phyloP scores from a whole-genome alignment of 1,140 invertebrate genomes.

The Drosophila kurseongensis region DNA sequence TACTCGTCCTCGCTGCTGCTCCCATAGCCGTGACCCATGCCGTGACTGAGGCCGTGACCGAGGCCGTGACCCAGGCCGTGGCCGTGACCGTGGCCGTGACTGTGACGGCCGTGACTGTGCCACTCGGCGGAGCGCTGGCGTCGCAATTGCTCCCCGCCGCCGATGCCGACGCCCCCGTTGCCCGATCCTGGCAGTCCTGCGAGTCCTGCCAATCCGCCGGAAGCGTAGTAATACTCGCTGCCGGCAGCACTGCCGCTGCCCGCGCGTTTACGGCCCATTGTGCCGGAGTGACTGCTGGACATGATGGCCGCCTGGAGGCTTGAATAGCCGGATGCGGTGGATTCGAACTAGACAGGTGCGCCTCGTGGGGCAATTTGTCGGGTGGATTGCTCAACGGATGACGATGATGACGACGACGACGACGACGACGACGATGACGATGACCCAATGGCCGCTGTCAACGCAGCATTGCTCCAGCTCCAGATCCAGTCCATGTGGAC shows the following conservation, averaged over 20 bases:
- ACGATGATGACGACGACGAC: neutral
- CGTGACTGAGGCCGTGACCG: slow-evolving; percentile 35
- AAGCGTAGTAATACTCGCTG: slow-evolving; percentile 77
- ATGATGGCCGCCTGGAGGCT: slow-evolving; percentile 25
- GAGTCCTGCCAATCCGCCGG: slow-evolving; percentile 19
- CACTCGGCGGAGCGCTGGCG: slow-evolving; percentile 87
- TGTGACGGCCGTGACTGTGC: slow-evolving; percentile 86
- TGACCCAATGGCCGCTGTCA: slow-evolving; percentile 9
- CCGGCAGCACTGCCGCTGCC: slow-evolving; percentile 75
- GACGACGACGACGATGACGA: neutral
- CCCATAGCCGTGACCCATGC: slow-evolving; percentile 40
- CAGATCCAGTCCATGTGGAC: slow-evolving; percentile 23
- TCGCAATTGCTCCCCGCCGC: slow-evolving; percentile 83
- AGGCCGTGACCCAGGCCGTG: slow-evolving; percentile 55
- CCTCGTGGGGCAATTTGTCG: neutral
- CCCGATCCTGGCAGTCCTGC: neutral
- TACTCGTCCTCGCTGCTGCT: slow-evolving; percentile 88
- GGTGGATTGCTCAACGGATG: neutral
- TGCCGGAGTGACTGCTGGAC: slow-evolving; percentile 83
- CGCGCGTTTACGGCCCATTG: slow-evolving; percentile 84
- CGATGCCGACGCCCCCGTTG: neutral
- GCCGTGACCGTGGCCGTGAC: slow-evolving; percentile 71
- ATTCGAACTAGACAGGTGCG: slow-evolving; percentile 10
- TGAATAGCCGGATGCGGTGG: neutral
- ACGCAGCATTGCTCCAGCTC: slow-evolving; percentile 21